Evolutionary conservation across 2,797 vertebrate genomes (phyloP), one percentile per base, ranked within the genome.

Genomic region (Eulemur albifrons): DNA sequence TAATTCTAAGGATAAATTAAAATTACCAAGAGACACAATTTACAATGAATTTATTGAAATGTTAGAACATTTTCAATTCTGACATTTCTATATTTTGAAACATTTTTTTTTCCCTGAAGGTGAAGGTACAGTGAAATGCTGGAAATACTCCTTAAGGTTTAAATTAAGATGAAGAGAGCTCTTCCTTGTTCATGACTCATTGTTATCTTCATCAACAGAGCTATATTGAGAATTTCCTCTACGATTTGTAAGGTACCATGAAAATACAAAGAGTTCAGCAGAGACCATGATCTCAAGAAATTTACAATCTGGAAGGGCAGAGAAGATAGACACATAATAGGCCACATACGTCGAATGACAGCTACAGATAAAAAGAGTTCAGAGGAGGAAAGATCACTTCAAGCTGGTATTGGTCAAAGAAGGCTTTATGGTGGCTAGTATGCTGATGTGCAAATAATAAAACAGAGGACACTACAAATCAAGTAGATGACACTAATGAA

Each of bases 1-100:
- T 92, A 93, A 85, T 94, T 90, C 30, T 84, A 84, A 90, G 25
- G 1, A 79, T 54, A 80, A 91, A 70, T 52, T 15, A 93, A 89
- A 81, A 76, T 80, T 82, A 88, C 7, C 45, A 69, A 79, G 15
- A 93, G 21, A 87, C 9, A 43, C 21, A 67, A n/a, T 85, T 90
- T 88, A 57, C 3, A 88, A 67, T 40, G 10, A 93, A 61, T 80
- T 90, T 11, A 77, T 32, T 63, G 48, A 77, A 89, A 57, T 63
- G 17, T 61, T 75, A 82, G 54, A 50, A 11, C 27, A 94, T 81
- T 76, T 80, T 73, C 50, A 83, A 65, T 59, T 82, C 18, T 92
- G 70, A 77, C 50, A 32, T 70, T 75, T 21, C 82, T 65, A 27
- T 65, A 83, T 38, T 87, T 94, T 50, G 18, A 25, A 70, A 94